Percentiles rank a stretch among this genome's conserved stretches.
These are phyloP conservation scores for Nysson spinosus DNA, from an alignment of 2,888 invertebrate species.

Conservation along the genomic window DNA sequence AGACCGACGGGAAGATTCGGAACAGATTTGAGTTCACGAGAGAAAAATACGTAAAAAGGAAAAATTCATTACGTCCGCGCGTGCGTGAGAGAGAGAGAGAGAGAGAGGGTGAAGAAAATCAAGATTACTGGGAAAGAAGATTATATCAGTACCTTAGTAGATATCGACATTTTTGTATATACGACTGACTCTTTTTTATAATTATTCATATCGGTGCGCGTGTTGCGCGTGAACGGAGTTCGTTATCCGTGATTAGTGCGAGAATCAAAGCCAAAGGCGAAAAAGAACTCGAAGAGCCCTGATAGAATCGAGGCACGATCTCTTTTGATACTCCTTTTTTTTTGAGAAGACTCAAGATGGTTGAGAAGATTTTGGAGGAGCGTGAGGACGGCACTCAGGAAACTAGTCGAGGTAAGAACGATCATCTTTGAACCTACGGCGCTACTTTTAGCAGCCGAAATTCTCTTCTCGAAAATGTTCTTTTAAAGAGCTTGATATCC, in stretches of 20 bases:
- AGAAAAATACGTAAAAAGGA: constrained; percentile 1
- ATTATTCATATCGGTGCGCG: constrained; percentile 71
- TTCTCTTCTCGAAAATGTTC: neutral
- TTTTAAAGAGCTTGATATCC: no score
- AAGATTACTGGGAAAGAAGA: constrained; percentile 36
- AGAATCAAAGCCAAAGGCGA: constrained; percentile 11
- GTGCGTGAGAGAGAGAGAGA: neutral
- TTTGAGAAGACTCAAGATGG: no score
- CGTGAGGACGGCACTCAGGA: constrained; percentile 78
- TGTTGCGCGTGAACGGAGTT: constrained; percentile 21
- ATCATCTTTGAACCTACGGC: neutral
- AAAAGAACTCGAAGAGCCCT: constrained; percentile 2
- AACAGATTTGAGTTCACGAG: no score
- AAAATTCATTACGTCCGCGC: no score
- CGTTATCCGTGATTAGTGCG: constrained; percentile 2
- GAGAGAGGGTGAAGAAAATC: neutral
- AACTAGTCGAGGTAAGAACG: constrained; percentile 63
- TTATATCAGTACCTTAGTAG: constrained; percentile 70
- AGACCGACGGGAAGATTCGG: constrained; percentile 1
- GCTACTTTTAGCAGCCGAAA: constrained; percentile 6
- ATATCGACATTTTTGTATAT: constrained; percentile 75
- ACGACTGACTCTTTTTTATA: constrained; percentile 77
- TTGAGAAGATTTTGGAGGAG: constrained; percentile 84
- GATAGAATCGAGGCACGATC: no score
- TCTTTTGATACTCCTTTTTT: no score